Conservation (phyloP, 1,140 invertebrate genomes). For the Drosophila seguyi region DNA sequence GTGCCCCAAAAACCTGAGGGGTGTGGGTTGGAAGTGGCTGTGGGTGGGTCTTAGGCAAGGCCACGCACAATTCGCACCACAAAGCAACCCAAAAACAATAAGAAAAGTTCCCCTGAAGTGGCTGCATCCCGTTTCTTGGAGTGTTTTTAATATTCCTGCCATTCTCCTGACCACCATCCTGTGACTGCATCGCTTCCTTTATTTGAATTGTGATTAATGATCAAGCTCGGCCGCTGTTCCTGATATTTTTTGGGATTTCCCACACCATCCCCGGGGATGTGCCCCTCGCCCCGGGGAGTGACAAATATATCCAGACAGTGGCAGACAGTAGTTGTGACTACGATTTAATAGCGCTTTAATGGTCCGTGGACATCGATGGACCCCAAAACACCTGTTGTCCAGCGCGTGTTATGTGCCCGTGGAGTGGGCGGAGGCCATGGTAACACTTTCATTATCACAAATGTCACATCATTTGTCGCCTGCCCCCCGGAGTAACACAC, state of each 20-base stretch:
- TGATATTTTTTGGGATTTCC: slow-evolving; percentile 18
- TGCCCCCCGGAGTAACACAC: slow-evolving; percentile 60
- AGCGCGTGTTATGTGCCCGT: slow-evolving; percentile 48
- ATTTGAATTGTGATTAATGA: slow-evolving; percentile 78
- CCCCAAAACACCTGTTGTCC: slow-evolving; percentile 73
- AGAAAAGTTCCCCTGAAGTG: slow-evolving; percentile 52
- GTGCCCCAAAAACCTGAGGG: slow-evolving; percentile 46
- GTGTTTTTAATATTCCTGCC: slow-evolving; percentile 60
- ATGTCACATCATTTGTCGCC: slow-evolving; percentile 84
- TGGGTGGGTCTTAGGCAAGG: slow-evolving; percentile 13
- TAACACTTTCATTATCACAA: slow-evolving; percentile 82
- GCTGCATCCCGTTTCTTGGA: slow-evolving; percentile 51
- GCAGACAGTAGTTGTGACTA: slow-evolving; percentile 68
- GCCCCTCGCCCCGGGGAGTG: slow-evolving; percentile 5
- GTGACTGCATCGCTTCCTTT: slow-evolving; percentile 58
- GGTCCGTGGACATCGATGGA: slow-evolving; percentile 71
- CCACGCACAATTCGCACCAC: slow-evolving; percentile 71
- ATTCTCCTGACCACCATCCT: slow-evolving; percentile 52
- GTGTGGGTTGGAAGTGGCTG: not conserved
- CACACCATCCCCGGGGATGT: not conserved
- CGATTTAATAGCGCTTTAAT: slow-evolving; percentile 82
- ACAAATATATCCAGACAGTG: slow-evolving; percentile 39
- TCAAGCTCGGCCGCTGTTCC: slow-evolving; percentile 19
- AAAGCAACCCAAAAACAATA: slow-evolving; percentile 40
- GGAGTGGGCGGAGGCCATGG: slow-evolving; percentile 36